These are phyloP conservation scores for Agelas oroides DNA, from an alignment of 37 sponge, comb jelly and placozoan species.

Conservation along the genomic window DNA sequence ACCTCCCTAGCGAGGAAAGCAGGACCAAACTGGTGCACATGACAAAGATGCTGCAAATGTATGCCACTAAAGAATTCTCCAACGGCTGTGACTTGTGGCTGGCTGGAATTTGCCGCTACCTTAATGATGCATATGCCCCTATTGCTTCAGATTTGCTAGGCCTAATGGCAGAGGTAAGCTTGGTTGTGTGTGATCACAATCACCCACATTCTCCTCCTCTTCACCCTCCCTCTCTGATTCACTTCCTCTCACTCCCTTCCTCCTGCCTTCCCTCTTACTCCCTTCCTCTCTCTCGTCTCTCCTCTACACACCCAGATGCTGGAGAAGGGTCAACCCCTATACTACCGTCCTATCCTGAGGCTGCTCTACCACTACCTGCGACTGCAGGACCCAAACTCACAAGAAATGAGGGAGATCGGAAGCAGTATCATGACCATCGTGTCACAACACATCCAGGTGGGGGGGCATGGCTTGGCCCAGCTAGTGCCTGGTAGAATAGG, in stretches of 20 bases:
- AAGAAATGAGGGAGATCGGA: conserved; percentile 33
- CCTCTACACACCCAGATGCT: conserved; percentile 46
- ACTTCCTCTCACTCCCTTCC: too few species aligned
- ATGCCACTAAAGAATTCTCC: conserved; percentile 51
- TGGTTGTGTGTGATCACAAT: neutral
- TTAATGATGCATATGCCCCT: conserved; percentile 65
- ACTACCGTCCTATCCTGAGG: conserved; percentile 68
- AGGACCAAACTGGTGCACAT: conserved; percentile 67
- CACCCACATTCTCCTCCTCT: neutral
- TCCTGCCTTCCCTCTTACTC: neutral
- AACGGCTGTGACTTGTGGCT: conserved; percentile 69
- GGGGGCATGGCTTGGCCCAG: too few species aligned
- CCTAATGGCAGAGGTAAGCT: too few species aligned
- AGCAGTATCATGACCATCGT: conserved; percentile 44
- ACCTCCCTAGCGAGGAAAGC: conserved; percentile 41
- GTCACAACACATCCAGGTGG: conserved; percentile 66
- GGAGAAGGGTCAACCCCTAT: conserved; percentile 58
- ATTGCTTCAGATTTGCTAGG: conserved; percentile 43
- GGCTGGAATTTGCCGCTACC: conserved; percentile 71
- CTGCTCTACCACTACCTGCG: conserved; percentile 59
- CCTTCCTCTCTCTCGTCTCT: too few species aligned
- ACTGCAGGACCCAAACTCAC: conserved; percentile 42
- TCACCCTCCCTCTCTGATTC: neutral
- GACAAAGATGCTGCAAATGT: conserved; percentile 78
- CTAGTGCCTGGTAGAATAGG: too few species aligned